Conservation (phyloP, 1,140 invertebrate species). For the Cotesia chilonis region DNA sequence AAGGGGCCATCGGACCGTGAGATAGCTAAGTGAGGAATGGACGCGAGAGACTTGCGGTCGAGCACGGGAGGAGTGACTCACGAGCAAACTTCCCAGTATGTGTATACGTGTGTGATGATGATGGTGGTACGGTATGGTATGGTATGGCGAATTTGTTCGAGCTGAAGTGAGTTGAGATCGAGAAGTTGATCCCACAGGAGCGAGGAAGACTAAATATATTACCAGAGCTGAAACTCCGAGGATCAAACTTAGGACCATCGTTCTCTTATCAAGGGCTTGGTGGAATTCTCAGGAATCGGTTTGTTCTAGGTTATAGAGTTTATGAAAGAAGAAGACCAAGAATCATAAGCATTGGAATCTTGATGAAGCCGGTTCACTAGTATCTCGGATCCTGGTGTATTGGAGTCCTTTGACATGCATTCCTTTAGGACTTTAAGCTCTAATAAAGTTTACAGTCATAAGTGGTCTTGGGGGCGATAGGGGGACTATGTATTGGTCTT, state of each 20-base stretch:
- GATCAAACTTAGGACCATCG: too few relatives aligned
- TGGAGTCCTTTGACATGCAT: constrained; percentile 34
- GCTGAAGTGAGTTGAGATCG: too few relatives aligned
- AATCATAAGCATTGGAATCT: constrained; percentile 9
- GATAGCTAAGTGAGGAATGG: constrained; percentile 27
- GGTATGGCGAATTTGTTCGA: neutral
- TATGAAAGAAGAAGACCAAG: constrained; percentile 1
- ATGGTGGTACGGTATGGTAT: too few relatives aligned
- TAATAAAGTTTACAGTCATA: constrained; percentile 11
- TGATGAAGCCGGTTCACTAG: constrained; percentile 36
- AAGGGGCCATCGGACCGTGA: constrained; percentile 24
- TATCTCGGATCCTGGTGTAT: constrained; percentile 25
- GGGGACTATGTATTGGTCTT: constrained; percentile 30
- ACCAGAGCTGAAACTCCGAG: too few relatives aligned
- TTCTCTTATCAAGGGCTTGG: too few relatives aligned
- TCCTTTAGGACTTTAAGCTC: neutral
- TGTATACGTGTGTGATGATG: constrained; percentile 9
- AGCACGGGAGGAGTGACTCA: constrained; percentile 20
- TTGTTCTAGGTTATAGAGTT: neutral
- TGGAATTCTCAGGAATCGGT: too few relatives aligned
- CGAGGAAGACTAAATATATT: too few relatives aligned
- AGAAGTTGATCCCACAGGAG: too few relatives aligned
- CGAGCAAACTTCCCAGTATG: neutral
- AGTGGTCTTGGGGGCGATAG: constrained; percentile 23
- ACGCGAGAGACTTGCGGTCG: constrained; percentile 6